Base-by-base conservation (phyloP, 1,140 invertebrate species). In the Halesus radiatus region DNA sequence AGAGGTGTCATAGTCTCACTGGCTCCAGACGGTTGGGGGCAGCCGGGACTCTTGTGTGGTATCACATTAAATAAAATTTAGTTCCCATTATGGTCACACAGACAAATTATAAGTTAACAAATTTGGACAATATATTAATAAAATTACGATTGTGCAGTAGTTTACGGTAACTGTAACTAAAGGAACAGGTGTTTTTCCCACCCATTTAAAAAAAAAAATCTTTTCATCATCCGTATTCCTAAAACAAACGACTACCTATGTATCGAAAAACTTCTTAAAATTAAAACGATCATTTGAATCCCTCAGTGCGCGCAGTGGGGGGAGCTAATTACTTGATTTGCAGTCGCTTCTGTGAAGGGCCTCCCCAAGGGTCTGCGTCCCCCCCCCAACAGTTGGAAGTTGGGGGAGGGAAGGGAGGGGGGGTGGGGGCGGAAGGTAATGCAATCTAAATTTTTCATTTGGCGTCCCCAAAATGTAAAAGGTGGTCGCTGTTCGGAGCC, bases 381-480 rank as follows among this genome's bases (percentile, higher is more conserved):
- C 50, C 50, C 53, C 20, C 20, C 16, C 76, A 1, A 18, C n/a
- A n/a, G 54, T 20, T 22, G 68, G 37, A 70, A 20, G 68, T 8
- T 58, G 20, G 13, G 3, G 58, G 70, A 18, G 13, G 32, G 23
- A 50, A 58, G 23, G 7, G 54, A 62, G 5, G 66, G 60, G 15
- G 23, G 72, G 29, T 10, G 73, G 79, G 73, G 73, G 22, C 18
- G 62, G 45, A 58, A 54, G 37, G 74, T 81, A 77, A 81, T 77
- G 80, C 80, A 81, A 81, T 81, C 80, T 81, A 81, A 81, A 81
- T 81, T 77, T 81, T 81, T 81, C 80, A 81, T 81, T 77, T 76
- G 60, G 23, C 74, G 66, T 74, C 80, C 74, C 66, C 64, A 75
- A 79, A 62, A 79, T 62, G 23, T 20, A 72, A 50, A 70, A 70